Conservation (phyloP, 2,888 invertebrate species). For the Drosophila ezoana region DNA sequence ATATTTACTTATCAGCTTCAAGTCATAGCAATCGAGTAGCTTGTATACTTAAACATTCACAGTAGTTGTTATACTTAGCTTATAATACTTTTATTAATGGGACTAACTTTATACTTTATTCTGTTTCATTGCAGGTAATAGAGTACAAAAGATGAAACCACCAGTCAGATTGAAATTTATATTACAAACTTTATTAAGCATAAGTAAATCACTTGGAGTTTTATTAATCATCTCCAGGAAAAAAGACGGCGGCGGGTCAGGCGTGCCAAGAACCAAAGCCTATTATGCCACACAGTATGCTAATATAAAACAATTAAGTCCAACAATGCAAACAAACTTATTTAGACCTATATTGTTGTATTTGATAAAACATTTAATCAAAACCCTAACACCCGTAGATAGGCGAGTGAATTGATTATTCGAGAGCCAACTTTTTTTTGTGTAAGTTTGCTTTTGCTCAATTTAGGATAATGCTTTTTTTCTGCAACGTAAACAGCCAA, state of each 20-base stretch:
- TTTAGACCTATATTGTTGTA: conserved; percentile 1
- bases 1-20: neutral
- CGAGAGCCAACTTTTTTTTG: too few relatives aligned
- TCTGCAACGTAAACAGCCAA: too few relatives aligned
- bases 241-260: too few relatives aligned
- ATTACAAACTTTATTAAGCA: neutral
- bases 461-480: too few relatives aligned
- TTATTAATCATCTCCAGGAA: neutral
- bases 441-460: neutral
- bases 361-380: neutral
- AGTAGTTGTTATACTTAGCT: too few relatives aligned
- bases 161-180: neutral
- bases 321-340: neutral
- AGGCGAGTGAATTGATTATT: neutral
- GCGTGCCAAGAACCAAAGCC: too few relatives aligned
- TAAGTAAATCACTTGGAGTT: neutral
- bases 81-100: neutral
- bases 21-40: too few relatives aligned
- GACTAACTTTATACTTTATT: neutral
- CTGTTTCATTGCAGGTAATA: neutral
- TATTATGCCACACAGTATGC: neutral
- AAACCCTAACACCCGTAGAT: neutral
- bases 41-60: neutral
- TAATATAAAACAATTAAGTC: neutral
- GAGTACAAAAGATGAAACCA: neutral